phyloP scores from a whole-genome alignment of 35 echinoderm and acorn worm genomes.

The Eucidaris tribuloides region DNA sequence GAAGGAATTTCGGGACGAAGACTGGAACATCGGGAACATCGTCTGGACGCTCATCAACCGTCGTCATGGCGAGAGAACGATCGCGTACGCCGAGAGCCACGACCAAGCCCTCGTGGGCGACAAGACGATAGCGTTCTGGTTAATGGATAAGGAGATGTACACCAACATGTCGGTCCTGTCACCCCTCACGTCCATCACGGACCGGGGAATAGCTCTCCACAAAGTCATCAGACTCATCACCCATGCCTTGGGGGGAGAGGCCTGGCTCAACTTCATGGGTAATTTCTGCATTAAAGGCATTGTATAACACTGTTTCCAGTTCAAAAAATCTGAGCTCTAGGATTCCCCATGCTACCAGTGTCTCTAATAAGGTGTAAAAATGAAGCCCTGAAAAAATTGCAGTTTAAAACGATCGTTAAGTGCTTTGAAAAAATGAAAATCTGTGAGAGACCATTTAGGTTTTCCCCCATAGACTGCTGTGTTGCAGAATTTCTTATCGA shows the following conservation, averaged over 20 bases:
- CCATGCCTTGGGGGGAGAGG: constrained; percentile 89
- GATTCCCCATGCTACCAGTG: too few species aligned
- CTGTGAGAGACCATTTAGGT: too few species aligned
- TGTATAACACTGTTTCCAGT: too few species aligned
- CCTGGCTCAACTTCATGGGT: constrained; percentile 99
- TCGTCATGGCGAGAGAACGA: constrained; percentile 83
- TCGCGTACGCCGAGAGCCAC: constrained; percentile 94
- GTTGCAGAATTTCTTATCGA: too few species aligned
- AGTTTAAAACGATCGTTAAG: too few species aligned
- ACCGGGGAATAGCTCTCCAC: constrained; percentile 83
- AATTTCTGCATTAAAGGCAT: too few species aligned
- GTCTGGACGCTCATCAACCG: constrained; percentile 87
- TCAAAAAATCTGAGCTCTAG: too few species aligned
- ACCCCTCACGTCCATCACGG: constrained; percentile 53
- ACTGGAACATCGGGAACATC: constrained; percentile 91
- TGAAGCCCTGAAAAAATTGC: too few species aligned
- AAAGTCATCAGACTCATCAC: constrained; percentile 85
- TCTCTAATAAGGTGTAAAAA: too few species aligned
- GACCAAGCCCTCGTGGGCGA: constrained; percentile 96
- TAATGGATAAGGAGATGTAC: constrained; percentile 99
- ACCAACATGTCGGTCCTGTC: constrained; percentile 93
- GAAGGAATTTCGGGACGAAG: constrained; percentile 91
- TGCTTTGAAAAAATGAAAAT: too few species aligned
- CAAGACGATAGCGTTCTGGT: constrained; percentile 95
- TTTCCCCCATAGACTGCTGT: too few species aligned